Percentiles rank a stretch among this genome's conserved stretches.
phyloP scores from a whole-genome alignment of 2,888 invertebrate species.

The Blomia tropicalis region DNA sequence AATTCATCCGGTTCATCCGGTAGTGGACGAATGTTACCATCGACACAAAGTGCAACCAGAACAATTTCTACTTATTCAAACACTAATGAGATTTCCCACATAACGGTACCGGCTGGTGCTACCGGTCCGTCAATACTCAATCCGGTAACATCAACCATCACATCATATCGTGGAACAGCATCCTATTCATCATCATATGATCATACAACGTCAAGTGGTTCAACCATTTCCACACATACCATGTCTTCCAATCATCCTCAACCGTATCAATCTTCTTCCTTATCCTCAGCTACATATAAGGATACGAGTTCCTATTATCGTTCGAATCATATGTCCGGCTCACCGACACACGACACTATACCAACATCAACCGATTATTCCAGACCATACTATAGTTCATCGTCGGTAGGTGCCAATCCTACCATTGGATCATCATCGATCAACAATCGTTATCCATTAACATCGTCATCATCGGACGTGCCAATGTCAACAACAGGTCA shows the following conservation, averaged over 20 bases:
- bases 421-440: neutral
- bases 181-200: neutral
- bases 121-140: neutral
- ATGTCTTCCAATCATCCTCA: conserved; percentile 9
- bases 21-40: neutral
- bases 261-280: neutral
- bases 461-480: neutral
- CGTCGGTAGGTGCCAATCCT: neutral
- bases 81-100: neutral
- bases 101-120: neutral
- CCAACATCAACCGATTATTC: neutral
- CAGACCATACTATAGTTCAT: neutral
- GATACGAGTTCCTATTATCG: neutral
- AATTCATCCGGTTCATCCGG: neutral
- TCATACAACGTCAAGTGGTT: neutral
- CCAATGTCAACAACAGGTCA: too few relatives aligned
- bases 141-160: neutral
- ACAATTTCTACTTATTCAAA: neutral
- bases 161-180: neutral
- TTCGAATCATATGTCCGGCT: neutral
- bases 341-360: neutral
- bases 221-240: neutral
- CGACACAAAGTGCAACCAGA: conserved; percentile 1
- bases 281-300: neutral
- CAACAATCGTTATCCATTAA: neutral